phyloP scores from a whole-genome alignment of 1,140 invertebrate genomes.

The Conus ventricosus region DNA sequence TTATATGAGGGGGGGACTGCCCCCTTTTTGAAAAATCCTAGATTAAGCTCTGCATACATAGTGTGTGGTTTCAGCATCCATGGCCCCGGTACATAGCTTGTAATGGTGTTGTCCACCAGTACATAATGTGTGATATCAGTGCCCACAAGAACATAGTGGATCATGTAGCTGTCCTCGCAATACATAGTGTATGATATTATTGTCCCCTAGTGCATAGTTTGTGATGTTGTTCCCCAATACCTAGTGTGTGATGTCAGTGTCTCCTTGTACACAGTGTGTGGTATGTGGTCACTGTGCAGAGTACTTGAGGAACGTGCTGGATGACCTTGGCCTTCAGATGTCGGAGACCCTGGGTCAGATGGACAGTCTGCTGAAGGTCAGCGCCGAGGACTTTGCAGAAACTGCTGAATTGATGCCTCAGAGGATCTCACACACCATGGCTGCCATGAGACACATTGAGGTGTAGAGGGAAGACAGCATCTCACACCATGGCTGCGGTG shows the following conservation, averaged over 20 bases:
- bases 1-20: too few relatives aligned
- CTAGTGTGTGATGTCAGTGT: not conserved
- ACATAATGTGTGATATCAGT: too few relatives aligned
- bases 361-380: conserved; percentile 80
- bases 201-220: not conserved
- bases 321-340: conserved; percentile 86
- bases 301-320: conserved; percentile 89
- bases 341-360: conserved; percentile 84
- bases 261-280: not conserved
- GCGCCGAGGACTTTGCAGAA: conserved; percentile 82
- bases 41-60: too few relatives aligned
- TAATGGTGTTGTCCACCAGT: too few relatives aligned
- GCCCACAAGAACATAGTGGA: too few relatives aligned
- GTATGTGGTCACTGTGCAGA: conserved; percentile 76
- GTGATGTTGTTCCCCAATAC: not conserved
- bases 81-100: too few relatives aligned
- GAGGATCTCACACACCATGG: conserved; percentile 65
- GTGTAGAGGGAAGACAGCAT: not conserved
- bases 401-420: conserved; percentile 68
- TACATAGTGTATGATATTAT: not conserved
- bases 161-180: too few relatives aligned
- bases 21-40: too few relatives aligned
- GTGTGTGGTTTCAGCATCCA: too few relatives aligned
- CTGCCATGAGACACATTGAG: conserved; percentile 67
- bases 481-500: too few relatives aligned